phyloP scores from a whole-genome alignment of 2,113 vertebrate species.

The Rousettus leschenaultii region DNA sequence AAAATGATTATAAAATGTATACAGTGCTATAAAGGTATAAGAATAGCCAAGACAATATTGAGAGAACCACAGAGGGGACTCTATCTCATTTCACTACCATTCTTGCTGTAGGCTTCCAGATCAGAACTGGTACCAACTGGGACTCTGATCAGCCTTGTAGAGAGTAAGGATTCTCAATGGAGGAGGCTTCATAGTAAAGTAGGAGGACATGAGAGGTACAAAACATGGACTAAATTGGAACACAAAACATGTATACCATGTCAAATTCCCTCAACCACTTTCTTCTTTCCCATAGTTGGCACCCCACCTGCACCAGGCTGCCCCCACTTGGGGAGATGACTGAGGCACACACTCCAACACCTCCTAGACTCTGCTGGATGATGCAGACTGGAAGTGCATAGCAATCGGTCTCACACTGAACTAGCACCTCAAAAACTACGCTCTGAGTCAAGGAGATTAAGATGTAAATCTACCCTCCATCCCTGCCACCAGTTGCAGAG shows the following conservation, averaged over 20 bases:
- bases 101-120: neutral
- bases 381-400: too few species aligned
- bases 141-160: neutral
- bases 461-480: neutral
- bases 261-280: neutral
- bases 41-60: too few species aligned
- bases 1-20: too few species aligned
- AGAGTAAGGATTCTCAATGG: neutral
- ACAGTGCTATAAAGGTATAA: too few species aligned
- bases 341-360: neutral
- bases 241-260: neutral
- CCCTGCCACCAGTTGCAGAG: neutral
- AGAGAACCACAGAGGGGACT: neutral
- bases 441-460: neutral
- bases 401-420: neutral
- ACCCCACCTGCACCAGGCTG: neutral
- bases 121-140: neutral
- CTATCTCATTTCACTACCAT: neutral
- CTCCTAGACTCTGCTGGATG: neutral
- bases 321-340: neutral
- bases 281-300: neutral
- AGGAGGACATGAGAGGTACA: neutral
- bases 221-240: neutral
- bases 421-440: neutral
- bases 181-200: neutral